Evolutionary conservation across 1,140 invertebrate species (phyloP), one percentile per base, ranked within the genome.

Genomic region (Sitobion miscanthi): DNA sequence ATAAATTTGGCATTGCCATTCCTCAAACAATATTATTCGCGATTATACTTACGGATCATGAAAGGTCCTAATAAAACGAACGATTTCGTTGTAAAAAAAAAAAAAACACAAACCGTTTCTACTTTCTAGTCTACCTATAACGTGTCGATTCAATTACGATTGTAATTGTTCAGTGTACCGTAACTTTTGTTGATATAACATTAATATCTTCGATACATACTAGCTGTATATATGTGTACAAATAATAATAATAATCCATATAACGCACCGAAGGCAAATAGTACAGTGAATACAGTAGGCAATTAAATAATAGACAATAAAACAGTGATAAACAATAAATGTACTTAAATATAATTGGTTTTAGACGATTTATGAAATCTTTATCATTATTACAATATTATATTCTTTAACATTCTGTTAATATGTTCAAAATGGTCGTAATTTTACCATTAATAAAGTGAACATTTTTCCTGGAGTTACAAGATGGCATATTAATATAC

Each of bases 131-230:
- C n/a, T 14, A 54, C 5, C 20, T 21, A n/a, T 62, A 38, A 62
- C 30, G 62, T 69, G n/a, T 77, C 14, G n/a, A 77, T 77, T 77
- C 62, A 77, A 77, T 77, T 77, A 20, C n/a, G 62, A 77, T 77
- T 77, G n/a, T 77, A 77, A 77, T 69, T n/a, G 30, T n/a, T 14
- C 30, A 77, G 30, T 77, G 62, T n/a, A n/a, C 62, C 62, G n/a
- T 77, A 14, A 77, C 62, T 77, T 69, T 69, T 77, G 30, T 77
- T 77, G 62, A n/a, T 77, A 77, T 77, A n/a, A 77, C n/a, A 77
- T 77, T 69, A n/a, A 77, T n/a, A n/a, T 77, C 3, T 77, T 77
- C 14, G 11, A n/a, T 77, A 5, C 14, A n/a, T 69, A 69, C 17
- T 20, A 52, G 1, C 1, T 25, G 9, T n/a, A 62, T 30, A 62